These are phyloP conservation scores for Ephydatia muelleri DNA, from an alignment of 37 sponge, comb jelly and placozoan species.

Conservation along the genomic window DNA sequence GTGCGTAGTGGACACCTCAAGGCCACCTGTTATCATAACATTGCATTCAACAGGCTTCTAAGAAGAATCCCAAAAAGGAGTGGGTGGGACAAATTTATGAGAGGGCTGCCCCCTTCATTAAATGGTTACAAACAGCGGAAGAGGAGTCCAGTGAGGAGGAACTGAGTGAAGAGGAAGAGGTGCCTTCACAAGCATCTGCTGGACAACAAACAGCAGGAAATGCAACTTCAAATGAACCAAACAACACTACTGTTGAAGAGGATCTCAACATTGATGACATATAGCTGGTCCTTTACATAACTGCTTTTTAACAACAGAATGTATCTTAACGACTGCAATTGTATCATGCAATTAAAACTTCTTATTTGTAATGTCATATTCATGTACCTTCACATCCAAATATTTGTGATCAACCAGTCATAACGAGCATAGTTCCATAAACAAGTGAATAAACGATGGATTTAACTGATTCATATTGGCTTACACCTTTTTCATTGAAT, in stretches of 20 bases:
- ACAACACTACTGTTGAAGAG: neutral
- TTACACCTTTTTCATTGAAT: too few relatives aligned
- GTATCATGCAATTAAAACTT: neutral
- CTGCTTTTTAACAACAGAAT: neutral
- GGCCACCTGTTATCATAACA: neutral
- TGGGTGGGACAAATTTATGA: conserved; percentile 72
- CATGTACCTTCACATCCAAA: neutral
- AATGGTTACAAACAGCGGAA: conserved; percentile 94
- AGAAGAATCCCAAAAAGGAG: conserved; percentile 78
- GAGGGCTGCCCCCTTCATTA: conserved; percentile 82
- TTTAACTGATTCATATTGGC: too few relatives aligned
- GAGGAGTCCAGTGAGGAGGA: conserved; percentile 89
- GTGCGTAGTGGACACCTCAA: conserved; percentile 19
- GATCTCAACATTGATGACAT: conserved; percentile 20
- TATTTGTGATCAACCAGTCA: neutral
- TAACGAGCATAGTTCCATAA: too few relatives aligned
- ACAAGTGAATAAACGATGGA: too few relatives aligned
- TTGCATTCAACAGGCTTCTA: conserved; percentile 63
- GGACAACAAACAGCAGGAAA: neutral
- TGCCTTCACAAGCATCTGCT: neutral
- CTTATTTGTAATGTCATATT: neutral
- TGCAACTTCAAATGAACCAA: neutral
- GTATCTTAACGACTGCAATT: neutral
- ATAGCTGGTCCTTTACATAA: neutral
- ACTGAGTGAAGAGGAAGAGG: conserved; percentile 60